phyloP scores from a whole-genome alignment of 2,797 vertebrate genomes.

The Tokudaia muenninki region DNA sequence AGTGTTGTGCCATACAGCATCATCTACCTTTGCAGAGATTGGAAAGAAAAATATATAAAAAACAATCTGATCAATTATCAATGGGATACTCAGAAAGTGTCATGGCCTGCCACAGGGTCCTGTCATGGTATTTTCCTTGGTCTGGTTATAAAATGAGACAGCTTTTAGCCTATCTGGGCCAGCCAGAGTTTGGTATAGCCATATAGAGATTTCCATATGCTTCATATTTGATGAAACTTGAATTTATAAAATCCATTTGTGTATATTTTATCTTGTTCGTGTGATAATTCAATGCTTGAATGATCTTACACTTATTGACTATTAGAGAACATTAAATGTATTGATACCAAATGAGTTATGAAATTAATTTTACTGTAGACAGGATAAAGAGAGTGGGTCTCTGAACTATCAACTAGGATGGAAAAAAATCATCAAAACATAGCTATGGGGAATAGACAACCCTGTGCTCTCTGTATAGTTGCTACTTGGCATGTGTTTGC shows the following conservation, averaged over 20 bases:
- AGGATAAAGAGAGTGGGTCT: constrained; percentile 13
- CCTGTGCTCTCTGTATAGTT: background rate
- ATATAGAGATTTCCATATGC: constrained; percentile 13
- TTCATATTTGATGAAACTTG: constrained; percentile 25
- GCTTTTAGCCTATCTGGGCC: background rate
- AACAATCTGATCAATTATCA: constrained; percentile 40
- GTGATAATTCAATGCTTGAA: background rate
- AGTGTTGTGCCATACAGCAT: background rate
- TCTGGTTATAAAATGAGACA: background rate
- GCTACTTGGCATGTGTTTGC: background rate
- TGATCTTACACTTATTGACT: background rate
- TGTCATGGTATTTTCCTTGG: background rate
- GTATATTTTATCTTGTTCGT: constrained; percentile 31
- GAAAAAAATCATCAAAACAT: constrained; percentile 14
- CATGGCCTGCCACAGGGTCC: background rate
- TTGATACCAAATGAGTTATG: constrained; percentile 31
- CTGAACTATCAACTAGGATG: background rate
- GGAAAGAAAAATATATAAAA: constrained; percentile 8
- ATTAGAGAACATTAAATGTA: constrained; percentile 12
- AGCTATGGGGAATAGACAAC: constrained; percentile 51
- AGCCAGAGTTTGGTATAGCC: background rate
- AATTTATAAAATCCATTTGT: constrained; percentile 3
- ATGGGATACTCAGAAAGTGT: background rate
- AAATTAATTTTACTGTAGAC: constrained; percentile 2
- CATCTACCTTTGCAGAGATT: background rate